phyloP scores from a whole-genome alignment of 2,888 invertebrate genomes.

The Listrodromus nycthemerus region DNA sequence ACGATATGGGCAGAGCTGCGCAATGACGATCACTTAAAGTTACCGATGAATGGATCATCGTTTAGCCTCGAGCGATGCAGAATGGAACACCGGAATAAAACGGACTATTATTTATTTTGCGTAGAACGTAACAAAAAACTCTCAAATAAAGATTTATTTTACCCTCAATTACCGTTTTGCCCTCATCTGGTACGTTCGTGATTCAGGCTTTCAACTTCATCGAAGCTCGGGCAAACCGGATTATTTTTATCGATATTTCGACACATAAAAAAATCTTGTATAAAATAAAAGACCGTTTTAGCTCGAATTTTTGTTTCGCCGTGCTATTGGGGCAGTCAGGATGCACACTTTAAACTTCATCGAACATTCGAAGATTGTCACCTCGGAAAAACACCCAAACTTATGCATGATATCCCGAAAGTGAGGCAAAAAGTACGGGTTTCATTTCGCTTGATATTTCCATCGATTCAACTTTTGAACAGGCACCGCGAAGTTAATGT shows the following conservation, averaged over 20 bases:
- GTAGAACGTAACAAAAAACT: neutral
- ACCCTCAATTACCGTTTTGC: no score
- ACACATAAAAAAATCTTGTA: neutral
- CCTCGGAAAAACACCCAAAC: neutral
- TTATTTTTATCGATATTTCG: no score
- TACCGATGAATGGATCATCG: constrained; percentile 3
- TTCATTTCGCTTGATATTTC: neutral
- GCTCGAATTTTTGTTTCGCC: no score
- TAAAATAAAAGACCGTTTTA: no score
- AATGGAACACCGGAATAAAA: neutral
- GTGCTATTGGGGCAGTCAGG: no score
- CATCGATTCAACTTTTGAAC: neutral
- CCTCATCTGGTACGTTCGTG: neutral
- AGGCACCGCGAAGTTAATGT: neutral
- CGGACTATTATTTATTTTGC: neutral
- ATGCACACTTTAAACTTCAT: neutral
- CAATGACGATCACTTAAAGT: neutral
- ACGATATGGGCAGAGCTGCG: neutral
- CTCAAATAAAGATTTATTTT: neutral
- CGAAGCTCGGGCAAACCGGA: no score
- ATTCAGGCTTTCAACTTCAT: neutral
- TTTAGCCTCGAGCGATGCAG: neutral
- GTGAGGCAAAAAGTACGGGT: neutral
- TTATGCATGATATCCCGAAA: neutral
- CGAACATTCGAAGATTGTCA: neutral